Evolutionary conservation across 2,113 vertebrate species (phyloP), one percentile per base, ranked within the genome.

Genomic region (Sialia sialis): DNA sequence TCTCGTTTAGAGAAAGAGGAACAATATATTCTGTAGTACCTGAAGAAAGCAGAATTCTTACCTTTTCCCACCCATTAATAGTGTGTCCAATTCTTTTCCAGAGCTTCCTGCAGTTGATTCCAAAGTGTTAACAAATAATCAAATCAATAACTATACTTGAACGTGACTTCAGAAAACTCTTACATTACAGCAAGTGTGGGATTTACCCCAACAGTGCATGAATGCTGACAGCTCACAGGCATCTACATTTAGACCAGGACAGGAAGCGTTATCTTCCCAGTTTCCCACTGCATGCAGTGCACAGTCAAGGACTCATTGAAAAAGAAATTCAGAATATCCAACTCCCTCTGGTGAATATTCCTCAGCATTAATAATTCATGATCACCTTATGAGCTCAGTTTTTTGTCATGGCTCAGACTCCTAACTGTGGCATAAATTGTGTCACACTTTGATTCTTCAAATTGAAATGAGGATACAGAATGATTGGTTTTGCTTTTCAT

Each of bases 311-410:
- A 25, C 49, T 92, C 44, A 44, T 52, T 76, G 70, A 88, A 79
- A 62, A 79, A n/a, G 52, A 83, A 88, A 73, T 72, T 79, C 66
- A 72, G 52, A 87, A 85, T 43, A 85, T 10, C 16, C 22, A 90
- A 78, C 56, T 58, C 34, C 56, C 43, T 41, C 52, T 90, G 43
- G 29, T 75, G 48, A 87, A 75, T 82, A 92, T 51, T 59, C 36
- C 39, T 36, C 68, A 76, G 44, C 36, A 90, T 90, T 69, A 94
- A 80, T 85, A 91, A 93, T 72, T 96, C 67, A 91, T 27, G 46
- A 76, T 49, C n/a, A 87, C 6, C 39, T 85, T 73, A 82, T 44
- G 27, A 91, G 51, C 36, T 87, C 58, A 62, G 62, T 52, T 89
- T 90, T 93, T 78, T 90, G 34, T 62, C 43, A 62, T 79, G 67